Percentiles rank a stretch among this genome's conserved stretches.
Evolutionary conservation across 2,113 vertebrate genomes (phyloP).

Genomic region (Heterotis niloticus): DNA sequence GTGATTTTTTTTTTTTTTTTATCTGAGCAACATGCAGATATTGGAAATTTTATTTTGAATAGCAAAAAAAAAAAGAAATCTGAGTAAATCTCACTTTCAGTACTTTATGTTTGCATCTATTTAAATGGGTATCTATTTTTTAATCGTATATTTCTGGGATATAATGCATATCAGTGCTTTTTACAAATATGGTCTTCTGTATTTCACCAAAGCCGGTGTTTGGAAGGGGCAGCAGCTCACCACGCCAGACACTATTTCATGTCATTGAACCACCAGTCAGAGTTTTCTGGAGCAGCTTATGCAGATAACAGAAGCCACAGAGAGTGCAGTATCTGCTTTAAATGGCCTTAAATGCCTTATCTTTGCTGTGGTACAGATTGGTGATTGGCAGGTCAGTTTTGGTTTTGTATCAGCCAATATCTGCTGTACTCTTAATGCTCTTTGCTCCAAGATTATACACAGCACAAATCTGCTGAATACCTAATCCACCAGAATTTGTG

Average conservation of each 20-base stretch:
- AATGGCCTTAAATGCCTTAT: conserved; percentile 66
- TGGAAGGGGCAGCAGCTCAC: conserved; percentile 1
- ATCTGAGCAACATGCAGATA: no score
- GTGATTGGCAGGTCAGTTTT: conserved; percentile 77
- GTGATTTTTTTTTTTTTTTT: no score
- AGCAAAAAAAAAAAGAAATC: no score
- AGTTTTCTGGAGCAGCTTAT: conserved; percentile 10
- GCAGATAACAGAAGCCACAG: conserved; percentile 19
- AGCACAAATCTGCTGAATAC: conserved; percentile 73
- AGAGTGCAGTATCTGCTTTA: conserved; percentile 23
- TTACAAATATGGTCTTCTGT: no score
- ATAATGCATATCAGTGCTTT: no score
- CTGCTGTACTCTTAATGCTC: conserved; percentile 66
- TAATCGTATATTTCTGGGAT: no score
- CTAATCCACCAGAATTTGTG: conserved; percentile 74
- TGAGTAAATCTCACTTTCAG: no score
- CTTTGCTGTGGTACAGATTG: conserved; percentile 63
- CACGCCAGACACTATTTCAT: conserved; percentile 18
- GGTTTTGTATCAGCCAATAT: conserved; percentile 66
- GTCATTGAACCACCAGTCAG: conserved; percentile 22
- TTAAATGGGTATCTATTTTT: no score
- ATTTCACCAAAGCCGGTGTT: background rate
- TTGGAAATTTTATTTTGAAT: no score
- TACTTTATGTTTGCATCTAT: no score
- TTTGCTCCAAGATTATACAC: conserved; percentile 43